phyloP scores from a whole-genome alignment of 2,888 invertebrate species.

The Pseudanteris insignis region DNA sequence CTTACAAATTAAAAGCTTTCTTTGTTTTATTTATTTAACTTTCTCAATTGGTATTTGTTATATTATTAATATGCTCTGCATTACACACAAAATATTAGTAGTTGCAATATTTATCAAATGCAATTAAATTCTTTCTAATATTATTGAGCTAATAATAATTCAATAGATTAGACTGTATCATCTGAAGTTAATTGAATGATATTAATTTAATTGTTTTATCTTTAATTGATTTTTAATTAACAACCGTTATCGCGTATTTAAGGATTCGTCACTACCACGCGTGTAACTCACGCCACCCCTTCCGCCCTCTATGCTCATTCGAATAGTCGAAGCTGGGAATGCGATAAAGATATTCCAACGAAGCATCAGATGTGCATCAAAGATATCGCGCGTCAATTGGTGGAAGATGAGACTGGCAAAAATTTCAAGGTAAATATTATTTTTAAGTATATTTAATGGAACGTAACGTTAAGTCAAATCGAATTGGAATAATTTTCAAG shows the following conservation, averaged over 20 bases:
- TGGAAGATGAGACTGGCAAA: slow-evolving; percentile 72
- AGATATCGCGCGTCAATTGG: slow-evolving; percentile 73
- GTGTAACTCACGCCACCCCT: slow-evolving; percentile 33
- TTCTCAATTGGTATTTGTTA: too few species aligned
- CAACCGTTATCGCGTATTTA: too few species aligned
- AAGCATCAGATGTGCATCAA: slow-evolving; percentile 64
- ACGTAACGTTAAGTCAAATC: background rate
- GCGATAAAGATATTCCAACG: slow-evolving; percentile 65
- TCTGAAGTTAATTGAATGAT: too few species aligned
- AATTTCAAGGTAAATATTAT: slow-evolving; percentile 69
- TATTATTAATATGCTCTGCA: too few species aligned
- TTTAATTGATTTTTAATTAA: background rate
- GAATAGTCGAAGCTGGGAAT: slow-evolving; percentile 67
- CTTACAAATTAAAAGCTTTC: too few species aligned
- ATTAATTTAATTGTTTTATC: background rate
- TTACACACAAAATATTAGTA: too few species aligned
- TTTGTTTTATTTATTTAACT: too few species aligned
- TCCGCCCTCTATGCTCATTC: slow-evolving; percentile 23
- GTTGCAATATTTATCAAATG: too few species aligned
- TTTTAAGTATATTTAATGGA: background rate
- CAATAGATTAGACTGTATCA: too few species aligned
- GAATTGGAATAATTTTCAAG: too few species aligned
- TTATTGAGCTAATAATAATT: too few species aligned
- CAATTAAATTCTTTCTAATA: too few species aligned
- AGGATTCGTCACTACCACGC: slow-evolving; percentile 34